These are phyloP conservation scores for Oscheius sp. DNA, from an alignment of 1,140 invertebrate genomes.

Conservation along the genomic window DNA sequence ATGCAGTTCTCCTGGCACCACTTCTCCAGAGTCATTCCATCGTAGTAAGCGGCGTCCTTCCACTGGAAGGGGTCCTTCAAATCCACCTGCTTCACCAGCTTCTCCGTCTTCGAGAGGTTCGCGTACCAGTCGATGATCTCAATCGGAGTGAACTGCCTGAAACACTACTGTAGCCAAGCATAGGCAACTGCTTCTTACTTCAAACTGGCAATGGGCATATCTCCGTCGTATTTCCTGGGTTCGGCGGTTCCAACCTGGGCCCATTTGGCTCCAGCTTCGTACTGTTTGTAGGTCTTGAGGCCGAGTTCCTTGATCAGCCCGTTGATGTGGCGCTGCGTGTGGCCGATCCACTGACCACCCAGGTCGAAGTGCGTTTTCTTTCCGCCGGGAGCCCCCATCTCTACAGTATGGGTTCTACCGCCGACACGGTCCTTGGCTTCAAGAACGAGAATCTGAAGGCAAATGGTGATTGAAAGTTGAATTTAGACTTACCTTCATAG, in stretches of 20 bases:
- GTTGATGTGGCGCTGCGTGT: conserved; percentile 11
- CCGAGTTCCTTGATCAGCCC: conserved; percentile 20
- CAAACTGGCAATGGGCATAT: conserved; percentile 10
- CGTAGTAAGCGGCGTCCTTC: conserved; percentile 10
- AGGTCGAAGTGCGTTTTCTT: conserved; percentile 28
- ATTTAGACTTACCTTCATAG: conserved; percentile 23
- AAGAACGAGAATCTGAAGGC: conserved; percentile 27
- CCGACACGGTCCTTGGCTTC: conserved; percentile 37
- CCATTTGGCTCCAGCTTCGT: conserved; percentile 19
- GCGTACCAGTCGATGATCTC: background rate
- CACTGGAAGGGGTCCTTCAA: conserved; percentile 23
- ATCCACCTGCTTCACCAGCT: conserved; percentile 22
- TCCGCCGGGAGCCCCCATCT: conserved; percentile 25
- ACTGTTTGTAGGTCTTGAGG: conserved; percentile 23
- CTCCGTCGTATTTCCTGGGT: background rate
- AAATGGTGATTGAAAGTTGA: background rate
- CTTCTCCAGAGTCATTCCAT: conserved; percentile 23
- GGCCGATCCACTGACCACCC: conserved; percentile 32
- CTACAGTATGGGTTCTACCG: conserved; percentile 25
- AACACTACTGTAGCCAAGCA: background rate
- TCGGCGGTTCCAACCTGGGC: conserved; percentile 14
- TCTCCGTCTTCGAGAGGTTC: conserved; percentile 7
- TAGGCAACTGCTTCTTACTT: background rate
- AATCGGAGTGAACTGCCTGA: conserved; percentile 8
- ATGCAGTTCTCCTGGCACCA: conserved; percentile 22